Base-by-base conservation (phyloP, 2,888 invertebrate genomes). In the Caenorhabditis virilis region DNA sequence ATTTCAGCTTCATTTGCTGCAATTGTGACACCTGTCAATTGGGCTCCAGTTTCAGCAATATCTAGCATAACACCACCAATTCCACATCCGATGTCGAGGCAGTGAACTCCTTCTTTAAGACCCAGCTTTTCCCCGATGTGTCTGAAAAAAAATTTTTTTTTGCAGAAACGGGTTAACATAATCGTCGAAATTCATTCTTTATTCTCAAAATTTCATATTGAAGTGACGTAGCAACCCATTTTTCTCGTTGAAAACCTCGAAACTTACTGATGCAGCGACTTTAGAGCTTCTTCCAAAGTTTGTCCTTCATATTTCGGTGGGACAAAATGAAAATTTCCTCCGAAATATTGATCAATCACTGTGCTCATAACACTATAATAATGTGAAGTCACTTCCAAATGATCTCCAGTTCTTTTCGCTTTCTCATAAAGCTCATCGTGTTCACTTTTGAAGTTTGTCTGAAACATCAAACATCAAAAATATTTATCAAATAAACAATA, bases 281-380 rank as follows among this genome's bases (percentile, higher is more conserved):
- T 47, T 23, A 80, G 46, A 5, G 80, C 78, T 38, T 77, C 77
- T 39, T 79, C 78, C 51, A 77, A 48, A 3, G 46, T 52, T 47
- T 68, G 60, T 22, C 66, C 68, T n/a, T 64, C 67, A 15, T 66
- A 52, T 20, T 56, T 45, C 6, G 82, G 82, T 7, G 82, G 74
- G 7, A 78, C 81, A 52, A 82, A 82, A 54, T 82, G 82, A 51
- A 82, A 82, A 53, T 78, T 81, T 33, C 80, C 80, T 23, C 77
- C 78, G 54, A 82, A 82, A 56, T 80, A 82, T 35, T 79, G 70
- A 33, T 82, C 77, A 39, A 82, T 82, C 35, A 81, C 80, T n/a
- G 64, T 72, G 27, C 78, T 78, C 82, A 81, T 82, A 16, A 82
- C 78, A 41, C 78, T 78, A 46, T 82, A 82, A 64, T 81, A 82